Evolutionary conservation across 2,888 invertebrate genomes (phyloP), one percentile per base, ranked within the genome.

Genomic region (Leptopterna dolabrata): DNA sequence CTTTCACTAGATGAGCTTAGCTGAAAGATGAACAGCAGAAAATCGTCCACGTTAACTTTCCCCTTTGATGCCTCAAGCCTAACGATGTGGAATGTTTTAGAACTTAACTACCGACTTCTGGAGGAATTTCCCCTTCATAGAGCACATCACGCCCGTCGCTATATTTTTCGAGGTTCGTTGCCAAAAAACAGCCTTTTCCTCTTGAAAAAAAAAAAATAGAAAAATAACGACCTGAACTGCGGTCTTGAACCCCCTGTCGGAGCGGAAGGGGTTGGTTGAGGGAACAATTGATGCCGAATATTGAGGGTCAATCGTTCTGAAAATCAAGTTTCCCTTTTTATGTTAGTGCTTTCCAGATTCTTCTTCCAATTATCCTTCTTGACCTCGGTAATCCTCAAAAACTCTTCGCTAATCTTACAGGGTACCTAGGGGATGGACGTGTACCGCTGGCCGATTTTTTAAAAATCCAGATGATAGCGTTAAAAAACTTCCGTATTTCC

Each of bases 121-220:
- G 71, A 71, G 30, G 71, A 71, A 30, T 30, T 71, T 71, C 71
- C 71, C 71, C 30, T 71, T 71, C 30, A 27, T 71, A 71, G 30
- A 71, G 71, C 30, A 71, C 71, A 71, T 71, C 71, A 71, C 76
- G 76, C 76, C 76, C 19, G 19, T 41, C 76, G 76, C 36, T 30
- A 76, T 36, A 30, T 76, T 76, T 30, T 41, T 76, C 36, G 76
- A 76, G 76, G 76, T 76, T 76, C 36, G 76, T 76, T 27, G 30
- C 27, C 27, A 71, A 71, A 27, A 71, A 71, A 36, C 24, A 27
- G 27, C 29, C 16, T 71, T 71, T 71, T 71, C 71, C 71, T 14
- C 11, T 36, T 2, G 7, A 36, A 36, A 36, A 36, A 36, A 19
- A 51, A 51, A 19, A 16, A 51, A 51, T 6, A 16, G n/a, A 51